Conservation (phyloP, 2,888 invertebrate species). For the Isoperla grammatica region DNA sequence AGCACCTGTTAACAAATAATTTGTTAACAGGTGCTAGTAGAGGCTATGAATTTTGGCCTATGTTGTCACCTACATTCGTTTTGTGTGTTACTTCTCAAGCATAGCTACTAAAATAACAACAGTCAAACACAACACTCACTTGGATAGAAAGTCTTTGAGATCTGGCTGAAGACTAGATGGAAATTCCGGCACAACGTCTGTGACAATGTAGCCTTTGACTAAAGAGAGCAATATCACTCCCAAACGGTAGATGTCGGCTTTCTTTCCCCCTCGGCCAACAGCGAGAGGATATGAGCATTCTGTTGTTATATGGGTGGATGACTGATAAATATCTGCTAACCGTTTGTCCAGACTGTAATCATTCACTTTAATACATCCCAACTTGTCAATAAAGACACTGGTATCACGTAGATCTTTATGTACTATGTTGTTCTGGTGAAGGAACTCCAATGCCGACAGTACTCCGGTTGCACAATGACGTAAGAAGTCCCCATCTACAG, state of each 20-base stretch:
- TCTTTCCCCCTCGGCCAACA: constrained; percentile 52
- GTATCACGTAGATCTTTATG: constrained; percentile 75
- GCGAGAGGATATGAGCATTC: constrained; percentile 40
- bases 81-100: no score
- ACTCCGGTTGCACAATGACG: constrained; percentile 65
- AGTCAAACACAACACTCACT: no score
- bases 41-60: no score
- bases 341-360: constrained; percentile 67
- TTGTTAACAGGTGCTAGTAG: no score
- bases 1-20: no score
- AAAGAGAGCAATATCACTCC: constrained; percentile 64
- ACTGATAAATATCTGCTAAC: constrained; percentile 51
- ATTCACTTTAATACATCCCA: constrained; percentile 54
- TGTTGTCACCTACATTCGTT: no score
- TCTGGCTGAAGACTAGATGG: constrained; percentile 53
- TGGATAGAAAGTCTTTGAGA: constrained; percentile 66
- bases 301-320: constrained; percentile 30
- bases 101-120: no score
- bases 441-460: constrained; percentile 65
- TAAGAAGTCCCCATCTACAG: constrained; percentile 51
- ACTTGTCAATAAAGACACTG: constrained; percentile 65
- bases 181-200: constrained; percentile 51
- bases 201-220: constrained; percentile 49
- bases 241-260: constrained; percentile 67
- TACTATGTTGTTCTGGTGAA: constrained; percentile 76